Percentiles rank a stretch among this genome's conserved stretches.
Evolutionary conservation across 2,113 vertebrate genomes (phyloP).

Genomic region (Nothocercus julius): DNA sequence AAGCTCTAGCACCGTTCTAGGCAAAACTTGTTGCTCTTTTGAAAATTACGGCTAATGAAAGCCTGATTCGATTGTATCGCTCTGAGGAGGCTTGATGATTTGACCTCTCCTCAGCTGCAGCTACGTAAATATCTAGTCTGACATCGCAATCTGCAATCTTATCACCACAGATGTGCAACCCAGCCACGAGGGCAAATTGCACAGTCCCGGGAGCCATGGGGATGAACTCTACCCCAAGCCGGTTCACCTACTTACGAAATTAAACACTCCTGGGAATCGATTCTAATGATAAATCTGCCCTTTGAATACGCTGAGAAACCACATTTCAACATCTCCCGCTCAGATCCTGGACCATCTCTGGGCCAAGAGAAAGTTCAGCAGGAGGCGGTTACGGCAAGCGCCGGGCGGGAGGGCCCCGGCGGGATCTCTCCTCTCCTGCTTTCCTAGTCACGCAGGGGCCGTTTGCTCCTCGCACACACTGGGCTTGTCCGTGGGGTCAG

Average conservation of each 20-base stretch:
- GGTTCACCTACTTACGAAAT: slow-evolving; percentile 60
- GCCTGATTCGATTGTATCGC: not conserved
- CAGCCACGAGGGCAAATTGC: slow-evolving; percentile 18
- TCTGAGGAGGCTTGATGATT: not conserved
- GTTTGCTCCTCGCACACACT: not conserved
- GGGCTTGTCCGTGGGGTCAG: not conserved
- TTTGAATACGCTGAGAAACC: not conserved
- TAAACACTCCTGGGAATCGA: slow-evolving; percentile 2
- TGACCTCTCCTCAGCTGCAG: slow-evolving; percentile 4
- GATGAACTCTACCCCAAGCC: slow-evolving; percentile 46
- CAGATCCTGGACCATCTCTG: not conserved
- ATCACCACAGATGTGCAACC: not conserved
- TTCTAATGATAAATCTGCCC: slow-evolving; percentile 41
- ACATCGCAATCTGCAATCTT: not conserved
- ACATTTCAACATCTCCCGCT: slow-evolving; percentile 20
- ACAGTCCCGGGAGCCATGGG: not conserved
- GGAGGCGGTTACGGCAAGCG: fast-evolving
- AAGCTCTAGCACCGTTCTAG: not conserved
- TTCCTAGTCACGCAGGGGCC: not conserved
- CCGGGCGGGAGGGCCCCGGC: not conserved
- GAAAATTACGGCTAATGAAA: not conserved
- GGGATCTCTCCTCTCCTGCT: not conserved
- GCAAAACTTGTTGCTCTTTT: not conserved
- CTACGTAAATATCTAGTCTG: slow-evolving; percentile 15
- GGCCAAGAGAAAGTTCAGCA: slow-evolving; percentile 11